These are phyloP conservation scores for Embiotoca jacksoni DNA, from an alignment of 2,113 vertebrate species.

Conservation along the genomic window DNA sequence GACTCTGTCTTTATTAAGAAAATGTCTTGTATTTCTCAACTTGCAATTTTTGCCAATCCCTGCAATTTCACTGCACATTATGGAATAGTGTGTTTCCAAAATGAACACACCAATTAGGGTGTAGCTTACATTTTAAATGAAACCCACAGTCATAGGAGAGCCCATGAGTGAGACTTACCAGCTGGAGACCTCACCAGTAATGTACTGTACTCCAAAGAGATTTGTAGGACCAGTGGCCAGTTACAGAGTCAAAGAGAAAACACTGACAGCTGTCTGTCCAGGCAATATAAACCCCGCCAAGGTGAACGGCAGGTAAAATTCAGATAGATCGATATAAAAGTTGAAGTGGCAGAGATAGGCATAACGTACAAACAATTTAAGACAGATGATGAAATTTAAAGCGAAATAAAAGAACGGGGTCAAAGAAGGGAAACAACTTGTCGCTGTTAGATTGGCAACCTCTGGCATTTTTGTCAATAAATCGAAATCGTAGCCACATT, in stretches of 20 bases:
- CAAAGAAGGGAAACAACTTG: too few species aligned
- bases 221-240: not conserved
- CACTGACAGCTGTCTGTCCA: not conserved
- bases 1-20: too few species aligned
- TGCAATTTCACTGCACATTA: too few species aligned
- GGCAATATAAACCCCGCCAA: not conserved
- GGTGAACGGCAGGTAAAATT: constrained; percentile 1
- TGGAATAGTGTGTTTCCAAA: too few species aligned
- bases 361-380: not conserved
- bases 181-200: not conserved
- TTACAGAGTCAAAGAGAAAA: constrained; percentile 11
- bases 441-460: too few species aligned
- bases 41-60: too few species aligned
- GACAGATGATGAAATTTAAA: not conserved
- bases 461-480: too few species aligned
- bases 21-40: too few species aligned
- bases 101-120: too few species aligned
- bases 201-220: not conserved
- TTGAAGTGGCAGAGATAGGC: too few species aligned
- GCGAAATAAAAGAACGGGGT: too few species aligned
- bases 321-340: not conserved
- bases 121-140: constrained; percentile 4
- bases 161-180: not conserved
- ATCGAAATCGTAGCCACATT: not conserved
- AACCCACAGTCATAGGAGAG: not conserved